Base-by-base conservation (phyloP, 1,140 invertebrate genomes). In the Coboldia fuscipes region DNA sequence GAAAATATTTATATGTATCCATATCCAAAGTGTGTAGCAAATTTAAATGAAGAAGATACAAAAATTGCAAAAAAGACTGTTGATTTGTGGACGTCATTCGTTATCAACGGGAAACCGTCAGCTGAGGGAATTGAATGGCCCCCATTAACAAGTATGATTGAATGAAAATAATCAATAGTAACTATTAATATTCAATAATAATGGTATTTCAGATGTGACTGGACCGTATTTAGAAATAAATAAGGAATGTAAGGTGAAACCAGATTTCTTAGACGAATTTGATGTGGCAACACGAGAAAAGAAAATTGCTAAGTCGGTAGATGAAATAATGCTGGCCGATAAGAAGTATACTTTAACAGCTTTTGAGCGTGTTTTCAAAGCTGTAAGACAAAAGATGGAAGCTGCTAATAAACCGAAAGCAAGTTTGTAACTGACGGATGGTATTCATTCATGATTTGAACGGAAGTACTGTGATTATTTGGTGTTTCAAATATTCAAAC, bases 1-100 rank as follows among this genome's bases (percentile, higher is more conserved):
- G 56, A 58, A 29, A 47, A 55, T 32, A 44, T 58, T 7, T 57
- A 57, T 30, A 28, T 58, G 1, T 57, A 54, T 37, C 43, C 51
- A 13, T 41, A 39, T 30, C 27, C 29, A 12, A 35, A 40, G 22
- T 28, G 4, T 3, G 48, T 43, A 2, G 45, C 52, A 39, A 31
- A 35, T 1, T 32, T 58, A 16, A 44, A 45, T 31, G 44, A 36
- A 4, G n/a, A 48, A 9, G 54, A 56, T 31, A 42, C 37, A 0
- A 30, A 35, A 15, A 45, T 58, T 34, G 43, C 53, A 3, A 47
- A 51, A 35, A 43, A 45, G 30, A 57, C 57, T 51, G 51, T 54
- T 2, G 43, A 51, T 4, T 16, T 53, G 23, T 57, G 54, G 54
- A 55, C 54, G 1, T 51, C 48, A 14, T 57, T 57, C 44, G 51